phyloP scores from a whole-genome alignment of 2,797 vertebrate genomes.

The Poecilia picta region DNA sequence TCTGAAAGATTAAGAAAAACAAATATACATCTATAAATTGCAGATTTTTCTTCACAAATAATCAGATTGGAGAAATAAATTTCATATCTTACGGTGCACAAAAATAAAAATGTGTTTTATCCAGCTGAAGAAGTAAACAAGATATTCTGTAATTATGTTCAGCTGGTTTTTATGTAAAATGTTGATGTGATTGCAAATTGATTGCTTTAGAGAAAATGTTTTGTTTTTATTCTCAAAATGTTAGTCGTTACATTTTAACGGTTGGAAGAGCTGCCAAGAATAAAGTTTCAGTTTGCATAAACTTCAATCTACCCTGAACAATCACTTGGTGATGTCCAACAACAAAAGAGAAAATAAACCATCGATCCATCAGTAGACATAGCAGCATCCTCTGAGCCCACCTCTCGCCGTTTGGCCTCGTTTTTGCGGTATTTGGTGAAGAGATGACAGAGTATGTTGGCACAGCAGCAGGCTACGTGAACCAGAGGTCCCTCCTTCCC shows the following conservation, averaged over 20 bases:
- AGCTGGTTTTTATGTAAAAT: background rate
- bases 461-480: slow-evolving; percentile 97
- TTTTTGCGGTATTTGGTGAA: slow-evolving; percentile 98
- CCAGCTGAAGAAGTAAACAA: background rate
- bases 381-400: slow-evolving; percentile 45
- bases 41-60: background rate
- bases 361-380: background rate
- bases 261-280: background rate
- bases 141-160: background rate
- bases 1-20: background rate
- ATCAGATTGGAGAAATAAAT: background rate
- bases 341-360: background rate
- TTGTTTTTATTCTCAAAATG: too few relatives aligned
- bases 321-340: background rate
- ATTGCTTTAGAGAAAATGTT: too few relatives aligned
- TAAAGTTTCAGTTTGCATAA: background rate
- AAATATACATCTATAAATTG: background rate
- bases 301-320: too few relatives aligned
- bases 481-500: slow-evolving; percentile 97
- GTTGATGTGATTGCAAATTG: background rate
- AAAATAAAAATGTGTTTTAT: background rate
- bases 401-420: slow-evolving; percentile 95
- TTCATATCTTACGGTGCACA: background rate
- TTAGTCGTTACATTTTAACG: too few relatives aligned
- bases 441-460: slow-evolving; percentile 93